Percentiles rank a stretch among this genome's conserved stretches.
Conservation (phyloP, 2,113 vertebrate genomes). For the Scopus umbretta region DNA sequence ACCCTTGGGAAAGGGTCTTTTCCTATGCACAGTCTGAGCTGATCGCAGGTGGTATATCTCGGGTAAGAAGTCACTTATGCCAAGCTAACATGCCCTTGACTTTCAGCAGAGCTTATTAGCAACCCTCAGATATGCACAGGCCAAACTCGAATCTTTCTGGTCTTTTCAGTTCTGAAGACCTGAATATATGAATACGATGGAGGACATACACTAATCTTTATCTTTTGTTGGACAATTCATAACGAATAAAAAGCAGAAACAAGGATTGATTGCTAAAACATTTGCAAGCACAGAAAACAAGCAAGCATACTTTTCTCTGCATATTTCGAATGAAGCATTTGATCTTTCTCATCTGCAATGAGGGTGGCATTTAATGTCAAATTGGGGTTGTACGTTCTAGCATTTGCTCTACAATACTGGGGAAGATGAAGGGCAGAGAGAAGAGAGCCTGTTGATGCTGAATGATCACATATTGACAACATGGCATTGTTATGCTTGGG, state of each 20-base stretch:
- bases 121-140: background rate
- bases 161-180: background rate
- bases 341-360: background rate
- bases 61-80: background rate
- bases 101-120: background rate
- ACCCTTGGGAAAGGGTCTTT: background rate
- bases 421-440: background rate
- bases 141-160: background rate
- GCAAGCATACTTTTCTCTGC: background rate
- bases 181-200: background rate
- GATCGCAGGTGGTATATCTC: accelerated
- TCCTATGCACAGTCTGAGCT: background rate
- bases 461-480: constrained; percentile 50
- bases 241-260: background rate
- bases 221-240: background rate
- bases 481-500: constrained; percentile 17
- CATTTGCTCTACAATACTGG: background rate
- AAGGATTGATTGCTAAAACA: background rate
- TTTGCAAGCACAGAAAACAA: background rate
- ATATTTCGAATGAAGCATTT: background rate
- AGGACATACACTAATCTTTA: background rate
- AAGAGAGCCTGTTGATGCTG: background rate
- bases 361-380: constrained; percentile 42
- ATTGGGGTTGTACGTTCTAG: background rate
- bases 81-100: background rate